Base-by-base conservation (phyloP, 2,797 vertebrate genomes). In the Bufotes viridis region DNA sequence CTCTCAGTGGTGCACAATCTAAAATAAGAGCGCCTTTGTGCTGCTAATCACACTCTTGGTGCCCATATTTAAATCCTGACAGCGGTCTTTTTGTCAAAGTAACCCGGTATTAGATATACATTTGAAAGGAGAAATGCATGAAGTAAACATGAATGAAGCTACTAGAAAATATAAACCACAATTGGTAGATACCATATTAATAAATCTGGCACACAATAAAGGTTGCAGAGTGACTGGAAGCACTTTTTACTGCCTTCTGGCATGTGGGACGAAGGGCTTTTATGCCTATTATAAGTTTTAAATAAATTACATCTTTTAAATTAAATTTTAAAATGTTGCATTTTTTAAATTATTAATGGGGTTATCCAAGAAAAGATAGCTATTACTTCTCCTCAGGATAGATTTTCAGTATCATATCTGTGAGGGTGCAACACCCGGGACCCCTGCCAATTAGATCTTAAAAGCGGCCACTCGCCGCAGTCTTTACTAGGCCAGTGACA, bases 21-120 rank as follows among this genome's bases (percentile, higher is more conserved):
- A 70, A 80, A 86, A 80, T 34, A 53, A 58, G 85, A 69, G 49
- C 26, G 14, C 67, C 78, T 72, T 87, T 81, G 67, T 81, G n/a
- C 53, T 51, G 78, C 78, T 87, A 87, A 87, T 81, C 67, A 29
- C 86, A 81, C 86, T 87, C 34, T 20, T 75, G 67, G 78, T 81
- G 78, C 55, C 42, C 57, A 10, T 17, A 60, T 87, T 74, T n/a
- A 74, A 81, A 87, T 57, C 42, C 69, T 63, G 81, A 61, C 78
- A 87, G 86, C 69, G 61, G 78, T 81, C 67, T 81, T 53, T 58
- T 53, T 72, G 78, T 80, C 78, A 58, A 61, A 58, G 22, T 74
- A 80, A 86, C 53, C 75, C 58, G 20, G 81, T 55, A 87, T 87
- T 87, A 72, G 78, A 72, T 81, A 87, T 63, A 87, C 78, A 72